phyloP scores from a whole-genome alignment of 2,888 invertebrate genomes.

The Atrina japonica region DNA sequence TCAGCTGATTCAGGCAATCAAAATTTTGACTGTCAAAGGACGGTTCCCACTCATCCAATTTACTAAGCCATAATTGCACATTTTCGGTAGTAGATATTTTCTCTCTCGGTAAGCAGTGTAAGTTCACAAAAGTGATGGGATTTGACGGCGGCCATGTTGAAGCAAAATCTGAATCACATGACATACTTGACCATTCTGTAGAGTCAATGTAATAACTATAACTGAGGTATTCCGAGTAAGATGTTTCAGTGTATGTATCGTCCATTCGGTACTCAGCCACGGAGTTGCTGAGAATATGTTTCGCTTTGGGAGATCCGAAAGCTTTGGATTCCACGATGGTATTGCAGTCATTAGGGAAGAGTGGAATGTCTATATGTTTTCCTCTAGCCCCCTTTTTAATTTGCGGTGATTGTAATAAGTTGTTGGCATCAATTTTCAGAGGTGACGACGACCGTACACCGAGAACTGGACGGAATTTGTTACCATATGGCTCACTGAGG shows the following conservation, averaged over 20 bases:
- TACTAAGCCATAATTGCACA: slow-evolving; percentile 58
- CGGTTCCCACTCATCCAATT: slow-evolving; percentile 45
- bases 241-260: slow-evolving; percentile 46
- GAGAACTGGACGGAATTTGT: slow-evolving; percentile 7
- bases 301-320: slow-evolving; percentile 37
- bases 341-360: slow-evolving; percentile 45
- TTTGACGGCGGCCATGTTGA: slow-evolving; percentile 63
- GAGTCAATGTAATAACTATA: slow-evolving; percentile 39
- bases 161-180: slow-evolving; percentile 56
- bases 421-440: slow-evolving; percentile 15
- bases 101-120: slow-evolving; percentile 55
- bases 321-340: slow-evolving; percentile 32
- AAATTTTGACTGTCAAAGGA: slow-evolving; percentile 1
- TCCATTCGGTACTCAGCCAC: slow-evolving; percentile 33
- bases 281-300: slow-evolving; percentile 42
- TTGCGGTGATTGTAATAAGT: slow-evolving; percentile 21
- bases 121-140: slow-evolving; percentile 50
- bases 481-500: background rate
- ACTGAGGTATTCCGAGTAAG: slow-evolving; percentile 57
- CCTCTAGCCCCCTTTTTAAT: slow-evolving; percentile 26
- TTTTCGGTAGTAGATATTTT: slow-evolving; percentile 56
- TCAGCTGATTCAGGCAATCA: slow-evolving; percentile 15
- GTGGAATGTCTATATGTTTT: slow-evolving; percentile 34
- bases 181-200: slow-evolving; percentile 44
- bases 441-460: slow-evolving; percentile 13